These are phyloP conservation scores for Spinus olivaceus DNA, from an alignment of 2,797 vertebrate species.

Conservation along the genomic window DNA sequence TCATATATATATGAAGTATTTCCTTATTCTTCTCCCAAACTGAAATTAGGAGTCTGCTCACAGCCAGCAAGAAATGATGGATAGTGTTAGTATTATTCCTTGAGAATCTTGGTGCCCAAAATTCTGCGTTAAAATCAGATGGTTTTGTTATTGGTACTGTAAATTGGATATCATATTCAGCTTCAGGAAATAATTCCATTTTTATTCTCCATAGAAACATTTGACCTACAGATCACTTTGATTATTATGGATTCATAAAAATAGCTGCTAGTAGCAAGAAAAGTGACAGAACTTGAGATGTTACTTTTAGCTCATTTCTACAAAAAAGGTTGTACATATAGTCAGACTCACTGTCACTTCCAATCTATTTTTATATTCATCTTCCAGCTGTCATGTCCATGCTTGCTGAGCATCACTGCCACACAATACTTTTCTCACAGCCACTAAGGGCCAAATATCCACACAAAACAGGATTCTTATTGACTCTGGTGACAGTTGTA, in stretches of 20 bases:
- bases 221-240: neutral
- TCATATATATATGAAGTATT: neutral
- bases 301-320: neutral
- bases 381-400: neutral
- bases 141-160: neutral
- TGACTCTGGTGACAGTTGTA: neutral
- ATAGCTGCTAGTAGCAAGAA: neutral
- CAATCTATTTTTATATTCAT: conserved; percentile 1
- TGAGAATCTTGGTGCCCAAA: neutral
- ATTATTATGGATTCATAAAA: conserved; percentile 11
- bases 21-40: neutral
- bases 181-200: conserved; percentile 14
- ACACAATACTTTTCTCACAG: neutral
- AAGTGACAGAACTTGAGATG: neutral
- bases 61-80: neutral
- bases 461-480: neutral
- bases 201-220: conserved; percentile 7
- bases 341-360: conserved; percentile 16
- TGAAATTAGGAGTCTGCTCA: neutral
- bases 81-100: neutral
- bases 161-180: neutral
- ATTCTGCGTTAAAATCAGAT: neutral
- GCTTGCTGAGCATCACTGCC: neutral
- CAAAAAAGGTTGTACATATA: neutral
- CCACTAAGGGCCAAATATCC: neutral